Evolutionary conservation across 2,797 vertebrate genomes (phyloP).

Genomic region (Typhlichthys eigenmanni): DNA sequence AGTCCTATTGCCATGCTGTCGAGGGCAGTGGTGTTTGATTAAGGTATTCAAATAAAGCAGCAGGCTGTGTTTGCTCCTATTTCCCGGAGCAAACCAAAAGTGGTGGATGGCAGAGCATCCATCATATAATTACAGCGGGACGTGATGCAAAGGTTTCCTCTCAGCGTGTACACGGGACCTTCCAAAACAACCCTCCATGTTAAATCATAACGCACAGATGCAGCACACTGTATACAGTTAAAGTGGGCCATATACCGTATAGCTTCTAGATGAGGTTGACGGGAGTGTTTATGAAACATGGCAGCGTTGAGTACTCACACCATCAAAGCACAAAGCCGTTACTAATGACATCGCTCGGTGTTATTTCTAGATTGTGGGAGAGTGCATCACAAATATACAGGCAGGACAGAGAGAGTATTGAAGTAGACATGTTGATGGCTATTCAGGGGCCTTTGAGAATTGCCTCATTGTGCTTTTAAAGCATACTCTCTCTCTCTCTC

Average conservation of each 20-base stretch:
- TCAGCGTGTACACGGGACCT: no score
- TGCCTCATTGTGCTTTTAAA: slow-evolving; percentile 55
- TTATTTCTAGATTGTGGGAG: slow-evolving; percentile 50
- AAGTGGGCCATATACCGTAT: neutral
- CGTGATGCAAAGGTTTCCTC: no score
- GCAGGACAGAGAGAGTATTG: slow-evolving; percentile 50
- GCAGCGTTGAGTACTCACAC: slow-evolving; percentile 40
- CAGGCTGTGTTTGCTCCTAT: slow-evolving; percentile 63
- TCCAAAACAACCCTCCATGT: no score
- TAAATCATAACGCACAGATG: no score
- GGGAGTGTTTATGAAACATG: slow-evolving; percentile 38
- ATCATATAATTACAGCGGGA: slow-evolving; percentile 38
- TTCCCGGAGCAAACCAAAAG: slow-evolving; percentile 57
- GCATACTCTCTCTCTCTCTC: slow-evolving; percentile 27
- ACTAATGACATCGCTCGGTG: slow-evolving; percentile 50
- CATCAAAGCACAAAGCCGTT: slow-evolving; percentile 47
- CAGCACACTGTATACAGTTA: no score
- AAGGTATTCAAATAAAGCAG: slow-evolving; percentile 77
- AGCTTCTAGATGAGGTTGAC: slow-evolving; percentile 20
- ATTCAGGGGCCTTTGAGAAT: slow-evolving; percentile 63
- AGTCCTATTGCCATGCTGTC: slow-evolving; percentile 48
- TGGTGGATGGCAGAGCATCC: slow-evolving; percentile 37
- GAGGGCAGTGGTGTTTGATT: slow-evolving; percentile 65
- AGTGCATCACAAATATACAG: slow-evolving; percentile 47
- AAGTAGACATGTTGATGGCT: slow-evolving; percentile 62